Base-by-base conservation (phyloP, 2,797 vertebrate species). In the Sebastes hubbsi region DNA sequence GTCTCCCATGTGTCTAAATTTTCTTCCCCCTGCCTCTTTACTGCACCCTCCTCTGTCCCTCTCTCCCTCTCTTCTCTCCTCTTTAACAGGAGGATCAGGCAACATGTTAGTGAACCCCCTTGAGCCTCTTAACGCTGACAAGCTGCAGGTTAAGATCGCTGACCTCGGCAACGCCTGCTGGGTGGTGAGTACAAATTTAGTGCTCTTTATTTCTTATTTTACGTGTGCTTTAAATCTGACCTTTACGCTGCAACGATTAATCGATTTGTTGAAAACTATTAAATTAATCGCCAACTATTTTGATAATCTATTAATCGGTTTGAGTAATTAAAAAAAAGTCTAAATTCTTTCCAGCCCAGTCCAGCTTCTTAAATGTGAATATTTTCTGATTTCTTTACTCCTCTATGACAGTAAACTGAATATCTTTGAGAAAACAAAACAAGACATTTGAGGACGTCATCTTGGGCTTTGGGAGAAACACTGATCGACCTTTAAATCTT, bases 141-240 rank as follows among this genome's bases (percentile, higher is more conserved):
- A 98, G 87, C 95, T 99, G 86, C 96, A 96, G 94, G 97, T 99
- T 85, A 99, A 99, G 95, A 98, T 99, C 13, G 99, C 99, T 52
- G 99, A 99, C 93, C 96, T 99, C 52, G 99, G 99, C 84, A 99
- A 99, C 12, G 98, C 99, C 86, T 99, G 99, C 94, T 99, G 99
- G 99, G 97, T 99, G 96, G 98, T 99, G 94, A 98, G 98, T 96
- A 42, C 60, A 80, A 18, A 79, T 58, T 27, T 32, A 10, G 12
- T 64, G 36, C 46, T 58, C 73, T 66, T 32, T 3, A 2, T 20
- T 10, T 63, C 36, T 63, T 5, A 69, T 11, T 52, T 54, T 3
- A 8, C 22, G 10, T 61, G 8, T 32, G 7, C 24, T 61, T 66
- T 18, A 22, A 22, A n/a, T 58, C 8, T n/a, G 46, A 46, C 14